Percentiles rank a stretch among this genome's conserved stretches.
Evolutionary conservation across 2,797 vertebrate species (phyloP).

Genomic region (Pseudocheirus occidentalis): DNA sequence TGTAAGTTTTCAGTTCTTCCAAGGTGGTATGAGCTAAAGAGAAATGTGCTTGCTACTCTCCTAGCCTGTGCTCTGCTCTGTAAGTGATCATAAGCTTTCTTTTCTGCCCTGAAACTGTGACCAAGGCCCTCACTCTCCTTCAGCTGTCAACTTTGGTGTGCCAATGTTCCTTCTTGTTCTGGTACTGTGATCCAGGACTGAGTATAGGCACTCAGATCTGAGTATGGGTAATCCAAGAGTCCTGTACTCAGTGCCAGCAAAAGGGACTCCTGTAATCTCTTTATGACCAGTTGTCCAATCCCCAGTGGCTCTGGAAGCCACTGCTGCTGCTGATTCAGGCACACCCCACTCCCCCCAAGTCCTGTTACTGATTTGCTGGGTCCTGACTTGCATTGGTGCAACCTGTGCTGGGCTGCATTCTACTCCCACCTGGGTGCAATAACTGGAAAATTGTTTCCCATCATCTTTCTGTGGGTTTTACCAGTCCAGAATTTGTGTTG

Average conservation of each 20-base stretch:
- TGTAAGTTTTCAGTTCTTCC: not conserved
- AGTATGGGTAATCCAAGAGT: not conserved
- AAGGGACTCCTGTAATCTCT: not conserved
- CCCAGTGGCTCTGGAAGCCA: not conserved
- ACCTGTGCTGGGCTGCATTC: not conserved
- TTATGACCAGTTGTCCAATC: not conserved
- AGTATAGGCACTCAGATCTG: too few species aligned
- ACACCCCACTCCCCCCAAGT: not conserved
- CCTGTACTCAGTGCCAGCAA: not conserved
- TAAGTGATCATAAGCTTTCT: not conserved
- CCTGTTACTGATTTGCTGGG: not conserved
- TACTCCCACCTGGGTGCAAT: not conserved
- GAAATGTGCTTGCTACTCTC: not conserved
- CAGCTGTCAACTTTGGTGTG: not conserved
- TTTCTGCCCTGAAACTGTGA: not conserved
- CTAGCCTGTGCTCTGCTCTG: not conserved
- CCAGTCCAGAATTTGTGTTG: not conserved
- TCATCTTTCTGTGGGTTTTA: not conserved
- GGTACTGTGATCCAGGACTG: not conserved
- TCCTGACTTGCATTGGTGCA: not conserved
- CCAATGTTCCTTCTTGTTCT: not conserved
- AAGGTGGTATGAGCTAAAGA: not conserved
- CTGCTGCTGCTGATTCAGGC: not conserved
- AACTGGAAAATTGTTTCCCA: not conserved
- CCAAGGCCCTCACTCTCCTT: not conserved